Base-by-base conservation (phyloP, 2,888 invertebrate genomes). In the Sarcophaga carnaria region DNA sequence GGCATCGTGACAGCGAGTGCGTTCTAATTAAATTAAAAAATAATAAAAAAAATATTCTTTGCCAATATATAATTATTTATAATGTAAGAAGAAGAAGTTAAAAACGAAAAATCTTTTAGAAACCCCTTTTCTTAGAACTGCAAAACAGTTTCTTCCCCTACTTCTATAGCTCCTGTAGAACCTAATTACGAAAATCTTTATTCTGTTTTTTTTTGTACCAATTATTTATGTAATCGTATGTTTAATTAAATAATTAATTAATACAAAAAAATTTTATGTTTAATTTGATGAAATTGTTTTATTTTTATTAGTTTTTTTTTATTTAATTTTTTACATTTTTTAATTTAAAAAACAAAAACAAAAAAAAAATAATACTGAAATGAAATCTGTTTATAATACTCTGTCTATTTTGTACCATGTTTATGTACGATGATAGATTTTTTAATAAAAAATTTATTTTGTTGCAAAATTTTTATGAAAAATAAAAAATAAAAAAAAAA, bases 1-100 rank as follows among this genome's bases (percentile, higher is more conserved):
- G 20, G 5, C 17, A 27, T 47, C 12, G 45, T 4, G 20, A 22
- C 4, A 17, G 4, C 17, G 63, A 87, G 85, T 88, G 89, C 89
- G 89, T 89, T 88, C 89, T 83, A 89, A 89, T 37, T 88, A 90
- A 90, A 83, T 76, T 78, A 74, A 77, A 81, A 22, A 67, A 25
- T 67, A 75, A 78, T 82, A 88, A 90, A 1, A 54, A 14, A 49
- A 49, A 49, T 89, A 90, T 90, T 91, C 89, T 88, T 89, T 67
- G 54, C 60, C 89, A 64, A 12, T 69, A 63, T 69, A 12, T 69
- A 81, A 37, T 75, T 69, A 62, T 49, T 14, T 49, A 63, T n/a
- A 4, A 71, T 80, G 25, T 86, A 78, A 74, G 37, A 71, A 54
- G 76, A 64, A 74, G 70, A 76, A 74, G 25, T 4, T 71, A 27